A percentile compares a stretch with the other conserved stretches of the same genome.
These are phyloP conservation scores for Pan paniscus DNA, from an alignment of 2,113 vertebrate genomes.

Conservation along the genomic window DNA sequence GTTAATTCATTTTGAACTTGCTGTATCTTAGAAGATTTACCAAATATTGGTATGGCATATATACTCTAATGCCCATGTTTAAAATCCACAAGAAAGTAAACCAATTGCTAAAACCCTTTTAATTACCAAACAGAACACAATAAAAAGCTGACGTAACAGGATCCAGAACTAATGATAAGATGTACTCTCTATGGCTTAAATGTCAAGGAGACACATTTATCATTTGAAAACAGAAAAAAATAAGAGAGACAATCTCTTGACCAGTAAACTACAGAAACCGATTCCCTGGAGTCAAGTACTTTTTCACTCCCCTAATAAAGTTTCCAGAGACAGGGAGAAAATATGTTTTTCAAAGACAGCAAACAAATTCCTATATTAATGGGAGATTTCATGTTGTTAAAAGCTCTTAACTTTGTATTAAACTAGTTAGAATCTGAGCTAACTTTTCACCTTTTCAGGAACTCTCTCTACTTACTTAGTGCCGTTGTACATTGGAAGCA, in stretches of 20 bases:
- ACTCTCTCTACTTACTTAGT: slow-evolving; percentile 47
- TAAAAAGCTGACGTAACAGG: neutral
- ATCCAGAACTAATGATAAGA: neutral
- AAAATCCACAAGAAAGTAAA: neutral
- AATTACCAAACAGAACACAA: neutral
- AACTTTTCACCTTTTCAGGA: slow-evolving; percentile 56
- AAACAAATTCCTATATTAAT: neutral
- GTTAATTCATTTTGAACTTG: neutral
- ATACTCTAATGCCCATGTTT: neutral
- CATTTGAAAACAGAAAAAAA: neutral
- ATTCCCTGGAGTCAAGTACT: neutral
- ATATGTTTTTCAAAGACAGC: neutral
- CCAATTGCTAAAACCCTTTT: neutral
- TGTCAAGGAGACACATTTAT: neutral
- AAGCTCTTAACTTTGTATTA: slow-evolving; percentile 45
- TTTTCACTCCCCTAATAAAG: neutral
- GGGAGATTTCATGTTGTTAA: neutral
- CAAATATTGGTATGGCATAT: neutral
- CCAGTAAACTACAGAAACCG: neutral
- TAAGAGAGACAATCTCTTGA: neutral
- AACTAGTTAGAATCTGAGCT: slow-evolving; percentile 16
- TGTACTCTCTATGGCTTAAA: neutral
- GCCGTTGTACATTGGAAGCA: slow-evolving; percentile 52
- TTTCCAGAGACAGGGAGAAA: neutral
- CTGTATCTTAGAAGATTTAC: neutral